Evolutionary conservation across 2,888 invertebrate species (phyloP), one percentile per base, ranked within the genome.

Genomic region (Pandemis corylana): DNA sequence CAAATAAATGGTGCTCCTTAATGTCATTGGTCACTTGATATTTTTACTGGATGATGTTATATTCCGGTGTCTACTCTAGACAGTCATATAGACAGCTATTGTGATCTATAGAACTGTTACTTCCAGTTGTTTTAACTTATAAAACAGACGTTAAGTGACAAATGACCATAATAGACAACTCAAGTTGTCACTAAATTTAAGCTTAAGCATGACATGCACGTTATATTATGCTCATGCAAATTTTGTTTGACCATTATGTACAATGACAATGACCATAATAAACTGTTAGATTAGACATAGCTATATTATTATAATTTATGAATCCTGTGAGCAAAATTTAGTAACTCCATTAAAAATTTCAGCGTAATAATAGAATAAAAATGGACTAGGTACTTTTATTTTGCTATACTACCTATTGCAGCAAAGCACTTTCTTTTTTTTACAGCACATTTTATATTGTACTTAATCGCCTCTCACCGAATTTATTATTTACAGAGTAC

Each of bases 391-490:
- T 28, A 66, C 12, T 61, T 62, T 68, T 68, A 72, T 63, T 36
- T 63, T 68, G 64, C 53, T 49, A 42, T 51, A 53, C 7, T 15
- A 44, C 42, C 62, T 51, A 41, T 61, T 36, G 56, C 41, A 56
- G 59, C 42, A 65, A 66, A 61, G 70, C 53, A 67, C 59, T 49
- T 49, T 64, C 12, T 44, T 66, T 20, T 41, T 62, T 66, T 51
- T 70, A 46, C 20, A 59, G 56, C 76, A 68, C 64, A 46, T 51
- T 75, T n/a, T 59, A 61, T 49, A 76, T 77, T 81, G 81, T 89
- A 86, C 81, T 83, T 89, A 86, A 80, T 84, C 81, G 84, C 90
- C 92, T 92, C 92, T 92, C 92, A 93, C 92, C 93, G 93, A 93
- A 93, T 92, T 93, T 91, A 90, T 87, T 86, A 84, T 79, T 84